Conservation (phyloP, 2,113 vertebrate genomes). For the Apeltes quadracus region DNA sequence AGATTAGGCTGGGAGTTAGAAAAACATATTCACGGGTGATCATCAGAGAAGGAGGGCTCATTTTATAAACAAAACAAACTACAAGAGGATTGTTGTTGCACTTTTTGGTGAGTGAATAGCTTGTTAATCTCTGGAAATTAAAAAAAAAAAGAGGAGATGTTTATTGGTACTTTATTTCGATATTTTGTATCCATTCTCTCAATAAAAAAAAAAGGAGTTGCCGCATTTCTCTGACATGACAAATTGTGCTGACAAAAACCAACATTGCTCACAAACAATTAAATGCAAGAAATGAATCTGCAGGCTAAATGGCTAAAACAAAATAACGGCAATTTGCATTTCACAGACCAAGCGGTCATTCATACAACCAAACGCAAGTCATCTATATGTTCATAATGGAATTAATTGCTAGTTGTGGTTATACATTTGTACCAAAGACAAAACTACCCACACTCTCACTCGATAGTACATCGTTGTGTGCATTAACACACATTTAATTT, state of each 20-base stretch:
- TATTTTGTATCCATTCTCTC: too few relatives aligned
- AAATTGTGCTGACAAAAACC: too few relatives aligned
- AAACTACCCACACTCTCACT: neutral
- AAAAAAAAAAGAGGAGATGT: too few relatives aligned
- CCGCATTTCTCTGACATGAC: too few relatives aligned
- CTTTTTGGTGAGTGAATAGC: too few relatives aligned
- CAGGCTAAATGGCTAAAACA: neutral
- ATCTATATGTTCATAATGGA: neutral
- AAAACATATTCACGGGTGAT: neutral
- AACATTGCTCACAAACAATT: neutral
- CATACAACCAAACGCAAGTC: neutral
- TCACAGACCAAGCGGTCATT: neutral
- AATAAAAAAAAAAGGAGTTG: neutral
- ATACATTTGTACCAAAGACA: constrained; percentile 4
- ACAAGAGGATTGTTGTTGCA: neutral
- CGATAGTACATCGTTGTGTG: constrained; percentile 10
- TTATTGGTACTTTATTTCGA: neutral
- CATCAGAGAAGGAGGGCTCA: neutral
- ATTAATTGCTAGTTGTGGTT: neutral
- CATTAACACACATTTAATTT: constrained; percentile 28
- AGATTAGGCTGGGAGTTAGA: neutral
- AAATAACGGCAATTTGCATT: neutral
- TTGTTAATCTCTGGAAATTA: too few relatives aligned
- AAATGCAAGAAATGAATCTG: neutral
- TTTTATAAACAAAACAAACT: neutral